Evolutionary conservation across 2,888 invertebrate species (phyloP).

Genomic region (Rotaria socialis): DNA sequence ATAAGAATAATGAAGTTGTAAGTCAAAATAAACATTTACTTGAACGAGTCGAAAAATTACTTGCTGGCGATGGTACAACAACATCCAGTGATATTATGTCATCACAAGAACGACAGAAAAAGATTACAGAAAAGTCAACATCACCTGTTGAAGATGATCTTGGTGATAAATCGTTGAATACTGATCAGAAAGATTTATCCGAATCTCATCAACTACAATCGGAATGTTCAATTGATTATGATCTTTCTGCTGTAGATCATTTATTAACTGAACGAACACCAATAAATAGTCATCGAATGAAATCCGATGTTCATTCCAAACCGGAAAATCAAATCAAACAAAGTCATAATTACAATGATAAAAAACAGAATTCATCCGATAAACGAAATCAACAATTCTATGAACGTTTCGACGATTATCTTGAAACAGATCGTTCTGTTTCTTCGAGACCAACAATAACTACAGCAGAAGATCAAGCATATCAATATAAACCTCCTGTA

Average conservation of each 20-base stretch:
- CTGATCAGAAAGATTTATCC: not conserved
- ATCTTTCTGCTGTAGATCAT: not conserved
- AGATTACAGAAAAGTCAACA: not conserved
- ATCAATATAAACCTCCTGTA: not conserved
- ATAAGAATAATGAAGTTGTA: not conserved
- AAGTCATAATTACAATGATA: not conserved
- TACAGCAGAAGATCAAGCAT: not conserved
- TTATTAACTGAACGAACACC: not conserved
- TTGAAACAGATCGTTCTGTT: not conserved
- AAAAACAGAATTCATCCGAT: not conserved
- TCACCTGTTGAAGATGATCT: not conserved
- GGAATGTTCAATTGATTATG: not conserved
- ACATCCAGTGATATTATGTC: constrained; percentile 8
- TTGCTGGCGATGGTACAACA: constrained; percentile 6
- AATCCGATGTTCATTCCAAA: not conserved
- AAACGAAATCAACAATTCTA: constrained; percentile 4
- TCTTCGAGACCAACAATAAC: not conserved
- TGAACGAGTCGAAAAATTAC: constrained; percentile 27
- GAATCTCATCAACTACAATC: not conserved
- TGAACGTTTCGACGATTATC: not conserved
- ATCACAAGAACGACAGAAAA: constrained; percentile 18
- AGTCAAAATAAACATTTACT: not conserved
- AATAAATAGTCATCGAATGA: not conserved
- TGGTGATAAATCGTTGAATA: not conserved
- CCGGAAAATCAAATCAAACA: not conserved